A percentile compares a stretch with the other conserved stretches of the same genome.
phyloP scores from a whole-genome alignment of 2,113 vertebrate genomes.

The Tachycineta bicolor region DNA sequence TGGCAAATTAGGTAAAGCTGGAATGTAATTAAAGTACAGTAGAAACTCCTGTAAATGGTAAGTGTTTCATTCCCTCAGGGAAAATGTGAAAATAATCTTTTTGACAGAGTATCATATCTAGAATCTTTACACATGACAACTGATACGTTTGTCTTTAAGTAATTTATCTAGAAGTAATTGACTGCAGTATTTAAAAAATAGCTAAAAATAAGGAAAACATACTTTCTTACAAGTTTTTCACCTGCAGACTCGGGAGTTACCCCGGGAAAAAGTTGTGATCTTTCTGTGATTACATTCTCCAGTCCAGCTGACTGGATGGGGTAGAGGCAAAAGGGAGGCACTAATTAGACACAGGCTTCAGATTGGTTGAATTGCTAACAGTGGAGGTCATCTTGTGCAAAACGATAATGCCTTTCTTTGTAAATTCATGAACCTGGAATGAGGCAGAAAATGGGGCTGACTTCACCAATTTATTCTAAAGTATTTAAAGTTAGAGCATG shows the following conservation, averaged over 20 bases:
- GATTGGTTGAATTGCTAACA: not conserved
- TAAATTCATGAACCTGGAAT: not conserved
- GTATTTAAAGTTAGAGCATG: not conserved
- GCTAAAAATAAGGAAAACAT: not conserved
- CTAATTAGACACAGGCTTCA: constrained; percentile 28
- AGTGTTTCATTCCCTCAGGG: not conserved
- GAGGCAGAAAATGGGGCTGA: not conserved
- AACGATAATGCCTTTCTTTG: not conserved
- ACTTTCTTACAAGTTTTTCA: not conserved
- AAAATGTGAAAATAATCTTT: not conserved
- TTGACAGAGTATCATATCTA: not conserved
- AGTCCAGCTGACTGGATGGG: not conserved
- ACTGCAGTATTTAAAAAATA: not conserved
- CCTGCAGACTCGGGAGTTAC: not conserved
- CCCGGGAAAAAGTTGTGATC: not conserved
- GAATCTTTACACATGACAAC: not conserved
- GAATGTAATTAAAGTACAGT: not conserved
- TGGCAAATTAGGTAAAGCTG: not conserved
- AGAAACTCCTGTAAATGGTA: constrained; percentile 3
- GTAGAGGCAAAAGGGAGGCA: not conserved
- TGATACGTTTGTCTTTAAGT: not conserved
- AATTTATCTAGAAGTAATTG: not conserved
- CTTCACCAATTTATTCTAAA: not conserved
- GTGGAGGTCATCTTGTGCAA: not conserved
- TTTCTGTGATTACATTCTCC: constrained; percentile 32